A percentile compares a stretch with the other conserved stretches of the same genome.
Evolutionary conservation across 2,797 vertebrate genomes (phyloP).

Genomic region (Sphenodon punctatus): DNA sequence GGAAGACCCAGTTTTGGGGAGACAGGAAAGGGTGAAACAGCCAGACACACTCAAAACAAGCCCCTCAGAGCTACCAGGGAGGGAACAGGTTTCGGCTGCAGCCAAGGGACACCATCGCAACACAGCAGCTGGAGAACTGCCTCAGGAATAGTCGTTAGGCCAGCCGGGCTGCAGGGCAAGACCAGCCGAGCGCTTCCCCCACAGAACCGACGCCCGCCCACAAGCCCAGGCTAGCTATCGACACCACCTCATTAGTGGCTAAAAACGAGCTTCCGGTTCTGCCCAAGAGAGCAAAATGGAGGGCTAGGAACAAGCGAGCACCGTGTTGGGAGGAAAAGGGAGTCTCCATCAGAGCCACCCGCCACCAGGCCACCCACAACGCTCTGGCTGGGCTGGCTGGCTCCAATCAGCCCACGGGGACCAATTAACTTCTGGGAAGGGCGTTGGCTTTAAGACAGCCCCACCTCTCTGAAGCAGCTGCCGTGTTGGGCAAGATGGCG

Average conservation of each 20-base stretch:
- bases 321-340: no score
- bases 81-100: not conserved
- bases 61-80: not conserved
- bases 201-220: not conserved
- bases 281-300: not conserved
- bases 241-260: no score
- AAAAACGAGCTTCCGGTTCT: not conserved
- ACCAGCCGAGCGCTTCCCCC: not conserved
- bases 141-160: not conserved
- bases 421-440: no score
- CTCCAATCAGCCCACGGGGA: not conserved
- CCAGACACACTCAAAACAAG: not conserved
- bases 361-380: not conserved
- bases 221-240: not conserved
- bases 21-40: no score
- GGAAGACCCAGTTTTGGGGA: no score
- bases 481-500: fast-evolving
- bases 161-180: no score
- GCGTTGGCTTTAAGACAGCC: not conserved
- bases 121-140: not conserved
- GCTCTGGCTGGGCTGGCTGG: not conserved
- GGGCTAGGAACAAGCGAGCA: not conserved
- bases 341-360: not conserved
- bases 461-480: not conserved
- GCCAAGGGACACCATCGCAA: not conserved